Percentiles rank a stretch among this genome's conserved stretches.
Conservation (phyloP, 2,888 invertebrate genomes). For the Sinhomidia bicolor region DNA sequence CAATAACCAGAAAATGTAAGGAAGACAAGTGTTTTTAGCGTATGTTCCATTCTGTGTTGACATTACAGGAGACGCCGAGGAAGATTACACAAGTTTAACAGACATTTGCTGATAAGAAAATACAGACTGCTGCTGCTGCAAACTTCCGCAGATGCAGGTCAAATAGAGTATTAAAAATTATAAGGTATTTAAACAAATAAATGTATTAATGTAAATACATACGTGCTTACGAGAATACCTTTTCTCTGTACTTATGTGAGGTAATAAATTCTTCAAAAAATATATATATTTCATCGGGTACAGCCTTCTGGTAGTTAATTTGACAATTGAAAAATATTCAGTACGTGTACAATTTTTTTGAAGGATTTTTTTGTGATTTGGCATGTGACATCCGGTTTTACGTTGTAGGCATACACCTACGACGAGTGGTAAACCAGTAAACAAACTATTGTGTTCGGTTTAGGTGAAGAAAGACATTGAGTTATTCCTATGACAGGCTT, state of each 20-base stretch:
- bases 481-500: neutral
- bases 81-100: neutral
- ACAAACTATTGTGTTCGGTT: no score
- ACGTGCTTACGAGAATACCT: no score
- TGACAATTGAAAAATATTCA: neutral
- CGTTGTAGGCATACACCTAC: no score
- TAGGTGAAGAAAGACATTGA: neutral
- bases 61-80: neutral
- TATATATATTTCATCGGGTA: neutral
- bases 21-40: neutral
- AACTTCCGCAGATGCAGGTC: neutral
- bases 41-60: neutral
- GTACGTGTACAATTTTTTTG: neutral
- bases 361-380: neutral
- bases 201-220: no score
- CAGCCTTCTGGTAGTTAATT: neutral
- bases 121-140: no score
- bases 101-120: no score
- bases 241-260: no score
- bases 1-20: no score
- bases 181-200: neutral
- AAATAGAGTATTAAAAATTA: neutral
- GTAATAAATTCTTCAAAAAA: no score
- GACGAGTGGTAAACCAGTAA: no score
- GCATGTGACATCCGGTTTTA: neutral